phyloP scores from a whole-genome alignment of 2,113 vertebrate species.

The Gnathonemus longibarbis region DNA sequence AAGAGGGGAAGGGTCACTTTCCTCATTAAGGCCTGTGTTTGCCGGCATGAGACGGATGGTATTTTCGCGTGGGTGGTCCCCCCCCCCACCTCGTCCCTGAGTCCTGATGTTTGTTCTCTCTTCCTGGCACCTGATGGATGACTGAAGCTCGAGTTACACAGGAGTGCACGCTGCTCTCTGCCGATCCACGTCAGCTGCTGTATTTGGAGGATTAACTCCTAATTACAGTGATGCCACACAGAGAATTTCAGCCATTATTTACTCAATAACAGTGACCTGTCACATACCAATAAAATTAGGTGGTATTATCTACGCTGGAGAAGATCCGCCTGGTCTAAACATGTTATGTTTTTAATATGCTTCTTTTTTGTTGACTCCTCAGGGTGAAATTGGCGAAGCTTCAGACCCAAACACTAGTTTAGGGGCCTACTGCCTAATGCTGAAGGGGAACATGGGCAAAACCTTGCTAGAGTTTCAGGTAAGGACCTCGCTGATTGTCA shows the following conservation, averaged over 20 bases:
- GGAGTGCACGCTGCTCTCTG: neutral
- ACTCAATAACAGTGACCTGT: neutral
- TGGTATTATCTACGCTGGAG: neutral
- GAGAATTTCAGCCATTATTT: neutral
- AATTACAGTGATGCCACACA: neutral
- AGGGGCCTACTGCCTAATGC: slow-evolving; percentile 76
- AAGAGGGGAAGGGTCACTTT: neutral
- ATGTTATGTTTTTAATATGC: neutral
- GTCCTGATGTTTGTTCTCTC: slow-evolving; percentile 6
- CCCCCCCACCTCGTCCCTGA: neutral
- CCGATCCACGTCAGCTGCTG: neutral
- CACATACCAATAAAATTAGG: neutral
- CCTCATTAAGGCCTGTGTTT: neutral
- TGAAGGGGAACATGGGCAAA: slow-evolving; percentile 72
- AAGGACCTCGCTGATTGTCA: slow-evolving; percentile 17
- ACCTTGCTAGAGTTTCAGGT: slow-evolving; percentile 92
- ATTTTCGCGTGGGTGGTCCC: slow-evolving; percentile 10
- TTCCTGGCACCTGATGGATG: slow-evolving; percentile 7
- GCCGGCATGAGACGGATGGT: neutral
- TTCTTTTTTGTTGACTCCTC: slow-evolving; percentile 16
- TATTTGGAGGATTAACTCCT: neutral
- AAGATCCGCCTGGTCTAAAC: neutral
- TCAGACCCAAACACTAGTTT: slow-evolving; percentile 77
- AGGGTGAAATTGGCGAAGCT: slow-evolving; percentile 73
- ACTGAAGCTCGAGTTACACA: neutral